Evolutionary conservation across 2,797 vertebrate genomes (phyloP).

Genomic region (Enteromius trimaculatus): DNA sequence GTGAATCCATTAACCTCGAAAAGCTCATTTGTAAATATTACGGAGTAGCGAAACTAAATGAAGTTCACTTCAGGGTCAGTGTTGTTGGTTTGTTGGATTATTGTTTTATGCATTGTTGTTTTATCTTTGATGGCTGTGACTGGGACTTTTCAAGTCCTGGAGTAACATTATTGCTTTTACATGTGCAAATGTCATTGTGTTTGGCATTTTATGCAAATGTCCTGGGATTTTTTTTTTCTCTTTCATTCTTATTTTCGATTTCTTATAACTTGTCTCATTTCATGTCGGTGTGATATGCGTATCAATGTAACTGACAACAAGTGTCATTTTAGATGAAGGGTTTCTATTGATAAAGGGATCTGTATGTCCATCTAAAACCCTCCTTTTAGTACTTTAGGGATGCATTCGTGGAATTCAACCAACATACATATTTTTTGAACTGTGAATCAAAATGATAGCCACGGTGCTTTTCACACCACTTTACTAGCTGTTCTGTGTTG

Average conservation of each 20-base stretch:
- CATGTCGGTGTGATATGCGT: background rate
- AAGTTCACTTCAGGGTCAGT: constrained; percentile 61
- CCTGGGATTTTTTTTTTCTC: background rate
- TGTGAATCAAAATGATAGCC: constrained; percentile 49
- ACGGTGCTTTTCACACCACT: constrained; percentile 19
- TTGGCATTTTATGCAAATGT: constrained; percentile 29
- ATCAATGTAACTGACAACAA: background rate
- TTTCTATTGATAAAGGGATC: background rate
- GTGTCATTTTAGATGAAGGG: background rate
- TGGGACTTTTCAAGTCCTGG: constrained; percentile 41
- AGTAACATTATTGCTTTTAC: constrained; percentile 5
- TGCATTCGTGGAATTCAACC: constrained; percentile 21
- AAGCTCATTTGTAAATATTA: constrained; percentile 64
- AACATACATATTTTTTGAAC: constrained; percentile 39
- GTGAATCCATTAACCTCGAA: constrained; percentile 62
- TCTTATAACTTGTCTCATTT: background rate
- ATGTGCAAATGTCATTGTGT: constrained; percentile 26
- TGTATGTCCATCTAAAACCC: background rate
- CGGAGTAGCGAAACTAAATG: constrained; percentile 51
- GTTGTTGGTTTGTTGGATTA: constrained; percentile 60
- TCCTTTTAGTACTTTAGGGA: background rate
- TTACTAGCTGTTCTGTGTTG: constrained; percentile 19
- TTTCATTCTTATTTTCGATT: background rate
- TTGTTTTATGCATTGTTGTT: constrained; percentile 59
- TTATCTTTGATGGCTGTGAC: constrained; percentile 59